Conservation (phyloP, 2,113 vertebrate genomes). For the Crotalus horridus region DNA sequence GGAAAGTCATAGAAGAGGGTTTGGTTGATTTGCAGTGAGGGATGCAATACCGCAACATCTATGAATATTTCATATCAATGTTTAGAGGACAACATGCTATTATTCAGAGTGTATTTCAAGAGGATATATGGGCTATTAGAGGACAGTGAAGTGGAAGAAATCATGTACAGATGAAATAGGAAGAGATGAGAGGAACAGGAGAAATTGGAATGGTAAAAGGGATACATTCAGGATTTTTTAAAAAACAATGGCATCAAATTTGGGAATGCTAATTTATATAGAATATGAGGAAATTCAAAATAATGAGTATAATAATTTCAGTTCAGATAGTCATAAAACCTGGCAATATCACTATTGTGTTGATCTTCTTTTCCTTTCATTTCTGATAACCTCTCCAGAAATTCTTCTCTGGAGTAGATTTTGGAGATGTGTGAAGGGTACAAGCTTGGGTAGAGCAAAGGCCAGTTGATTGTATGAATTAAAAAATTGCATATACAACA, state of each 20-base stretch:
- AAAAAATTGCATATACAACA: not conserved
- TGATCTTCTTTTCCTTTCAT: too few species aligned
- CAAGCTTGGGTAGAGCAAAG: not conserved
- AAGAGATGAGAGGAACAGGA: not conserved
- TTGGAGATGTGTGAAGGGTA: not conserved
- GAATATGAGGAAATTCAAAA: not conserved
- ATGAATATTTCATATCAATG: slow-evolving; percentile 33
- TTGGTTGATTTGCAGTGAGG: not conserved
- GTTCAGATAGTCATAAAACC: not conserved
- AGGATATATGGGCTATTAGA: slow-evolving; percentile 23
- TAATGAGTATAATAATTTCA: not conserved
- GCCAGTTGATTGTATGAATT: not conserved
- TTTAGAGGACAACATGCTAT: slow-evolving; percentile 1
- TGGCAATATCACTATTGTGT: too few species aligned
- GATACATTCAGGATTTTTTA: slow-evolving; percentile 5
- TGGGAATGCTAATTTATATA: not conserved
- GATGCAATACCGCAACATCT: accelerated
- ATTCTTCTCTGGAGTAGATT: not conserved
- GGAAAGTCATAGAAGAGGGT: not conserved
- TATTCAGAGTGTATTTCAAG: slow-evolving; percentile 44
- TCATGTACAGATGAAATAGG: slow-evolving; percentile 36
- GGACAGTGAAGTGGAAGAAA: slow-evolving; percentile 33
- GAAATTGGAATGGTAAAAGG: slow-evolving; percentile 27
- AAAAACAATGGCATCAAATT: not conserved
- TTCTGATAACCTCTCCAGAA: too few species aligned